Evolutionary conservation across 2,888 invertebrate genomes (phyloP).

Genomic region (Orthosia gothica): DNA sequence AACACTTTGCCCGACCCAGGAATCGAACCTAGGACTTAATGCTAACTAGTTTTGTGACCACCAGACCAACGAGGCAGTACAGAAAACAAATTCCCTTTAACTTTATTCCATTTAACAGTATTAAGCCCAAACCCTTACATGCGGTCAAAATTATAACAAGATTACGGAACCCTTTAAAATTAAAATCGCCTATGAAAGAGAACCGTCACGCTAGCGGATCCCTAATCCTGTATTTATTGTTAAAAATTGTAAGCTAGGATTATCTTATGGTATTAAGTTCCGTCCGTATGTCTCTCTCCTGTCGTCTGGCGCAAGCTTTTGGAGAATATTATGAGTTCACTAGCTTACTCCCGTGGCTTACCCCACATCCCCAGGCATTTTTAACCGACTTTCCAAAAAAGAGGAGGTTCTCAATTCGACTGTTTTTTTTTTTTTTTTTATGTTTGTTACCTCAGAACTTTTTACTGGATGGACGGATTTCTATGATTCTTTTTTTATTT

Average conservation of each 20-base stretch:
- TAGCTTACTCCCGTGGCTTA: too few species aligned
- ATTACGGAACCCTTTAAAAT: constrained; percentile 42
- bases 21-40: too few species aligned
- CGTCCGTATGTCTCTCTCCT: constrained; percentile 24
- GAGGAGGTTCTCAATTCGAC: too few species aligned
- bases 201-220: constrained; percentile 22
- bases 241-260: constrained; percentile 48
- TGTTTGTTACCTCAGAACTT: too few species aligned
- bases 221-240: constrained; percentile 45
- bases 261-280: constrained; percentile 25
- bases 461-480: too few species aligned
- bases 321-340: not conserved
- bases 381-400: too few species aligned
- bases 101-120: not conserved
- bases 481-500: too few species aligned
- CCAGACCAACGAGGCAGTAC: too few species aligned
- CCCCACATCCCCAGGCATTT: too few species aligned
- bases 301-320: not conserved
- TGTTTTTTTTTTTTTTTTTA: too few species aligned
- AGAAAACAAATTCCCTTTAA: not conserved
- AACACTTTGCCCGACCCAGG: too few species aligned
- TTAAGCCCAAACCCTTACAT: constrained; percentile 17
- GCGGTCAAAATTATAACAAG: constrained; percentile 32
- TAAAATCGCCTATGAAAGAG: constrained; percentile 33
- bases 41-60: too few species aligned